These are phyloP conservation scores for Coenonympha glycerion DNA, from an alignment of 2,888 invertebrate genomes.

Conservation along the genomic window DNA sequence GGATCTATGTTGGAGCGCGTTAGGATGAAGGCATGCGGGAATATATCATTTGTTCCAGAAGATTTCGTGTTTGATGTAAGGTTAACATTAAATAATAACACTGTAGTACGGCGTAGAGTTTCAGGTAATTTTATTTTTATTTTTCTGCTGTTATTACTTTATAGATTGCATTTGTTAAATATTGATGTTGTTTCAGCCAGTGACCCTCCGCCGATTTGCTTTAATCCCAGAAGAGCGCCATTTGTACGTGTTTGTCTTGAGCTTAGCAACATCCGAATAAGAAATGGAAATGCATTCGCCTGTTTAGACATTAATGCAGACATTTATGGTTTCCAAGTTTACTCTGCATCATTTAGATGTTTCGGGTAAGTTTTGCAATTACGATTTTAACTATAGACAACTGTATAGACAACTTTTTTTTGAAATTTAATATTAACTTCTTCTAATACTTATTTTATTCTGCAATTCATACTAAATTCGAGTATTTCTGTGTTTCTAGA, in stretches of 20 bases:
- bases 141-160: too few species aligned
- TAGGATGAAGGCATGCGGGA: conserved; percentile 85
- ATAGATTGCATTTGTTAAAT: too few species aligned
- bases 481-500: conserved; percentile 38
- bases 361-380: conserved; percentile 52
- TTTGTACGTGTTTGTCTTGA: conserved; percentile 83
- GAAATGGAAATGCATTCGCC: conserved; percentile 85
- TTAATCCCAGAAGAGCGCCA: conserved; percentile 81
- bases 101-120: conserved; percentile 81
- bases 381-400: neutral
- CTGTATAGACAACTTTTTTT: neutral
- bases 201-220: conserved; percentile 83
- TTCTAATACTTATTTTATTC: too few species aligned
- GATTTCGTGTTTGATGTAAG: conserved; percentile 87
- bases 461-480: neutral
- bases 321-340: conserved; percentile 75
- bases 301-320: conserved; percentile 85
- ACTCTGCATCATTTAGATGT: conserved; percentile 73
- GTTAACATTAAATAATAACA: conserved; percentile 82
- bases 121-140: conserved; percentile 73
- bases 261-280: conserved; percentile 86
- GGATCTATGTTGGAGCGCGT: conserved; percentile 78
- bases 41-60: conserved; percentile 85
- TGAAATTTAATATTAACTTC: too few species aligned
- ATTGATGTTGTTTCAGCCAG: conserved; percentile 83